Percentiles rank a stretch among this genome's conserved stretches.
Conservation (phyloP, 2,888 invertebrate genomes). For the Trachelus stipa region DNA sequence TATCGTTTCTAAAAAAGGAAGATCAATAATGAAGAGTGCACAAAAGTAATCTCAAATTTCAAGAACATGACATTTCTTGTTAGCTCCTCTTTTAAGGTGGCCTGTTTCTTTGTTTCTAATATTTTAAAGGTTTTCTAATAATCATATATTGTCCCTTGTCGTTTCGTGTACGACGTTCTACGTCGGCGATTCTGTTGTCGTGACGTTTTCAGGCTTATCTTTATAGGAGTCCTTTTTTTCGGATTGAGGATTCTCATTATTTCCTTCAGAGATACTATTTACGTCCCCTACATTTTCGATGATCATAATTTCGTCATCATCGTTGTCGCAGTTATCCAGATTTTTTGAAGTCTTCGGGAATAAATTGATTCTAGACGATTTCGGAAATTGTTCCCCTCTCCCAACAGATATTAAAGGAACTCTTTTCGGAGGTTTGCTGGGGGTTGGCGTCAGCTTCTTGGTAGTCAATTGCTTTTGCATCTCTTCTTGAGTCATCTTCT, state of each 20-base stretch:
- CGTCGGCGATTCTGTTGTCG: neutral
- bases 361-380: constrained; percentile 34
- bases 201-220: neutral
- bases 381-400: constrained; percentile 49
- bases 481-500: constrained; percentile 59
- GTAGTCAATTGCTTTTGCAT: constrained; percentile 53
- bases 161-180: neutral
- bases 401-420: constrained; percentile 54
- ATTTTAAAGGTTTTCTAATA: neutral
- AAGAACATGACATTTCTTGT: neutral
- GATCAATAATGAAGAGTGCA: neutral
- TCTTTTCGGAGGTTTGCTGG: constrained; percentile 49
- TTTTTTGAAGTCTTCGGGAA: constrained; percentile 20
- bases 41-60: neutral
- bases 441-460: neutral
- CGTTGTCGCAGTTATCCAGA: constrained; percentile 8
- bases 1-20: neutral
- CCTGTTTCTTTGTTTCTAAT: neutral
- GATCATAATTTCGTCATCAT: constrained; percentile 31
- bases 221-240: neutral
- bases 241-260: neutral
- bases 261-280: neutral
- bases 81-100: neutral
- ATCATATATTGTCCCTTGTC: neutral
- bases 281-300: constrained; percentile 16